Evolutionary conservation across 2,113 vertebrate species (phyloP).

Genomic region (Ascaphus truei): DNA sequence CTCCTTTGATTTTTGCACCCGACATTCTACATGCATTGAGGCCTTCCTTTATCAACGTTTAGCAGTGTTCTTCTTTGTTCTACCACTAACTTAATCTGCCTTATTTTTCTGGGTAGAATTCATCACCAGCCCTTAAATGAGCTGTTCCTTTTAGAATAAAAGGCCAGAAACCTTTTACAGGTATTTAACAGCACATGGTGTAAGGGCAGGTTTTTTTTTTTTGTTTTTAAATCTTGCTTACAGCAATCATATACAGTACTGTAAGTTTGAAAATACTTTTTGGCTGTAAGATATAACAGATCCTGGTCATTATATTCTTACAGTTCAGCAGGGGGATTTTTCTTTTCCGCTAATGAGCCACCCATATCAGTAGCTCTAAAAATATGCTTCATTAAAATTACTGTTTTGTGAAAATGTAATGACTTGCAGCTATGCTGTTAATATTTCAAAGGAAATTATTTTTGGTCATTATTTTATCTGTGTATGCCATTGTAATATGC

Average conservation of each 20-base stretch:
- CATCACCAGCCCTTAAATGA: neutral
- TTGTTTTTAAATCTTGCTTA: neutral
- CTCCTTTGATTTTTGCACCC: too few species aligned
- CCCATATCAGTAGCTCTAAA: conserved; percentile 59
- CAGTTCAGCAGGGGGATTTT: conserved; percentile 59
- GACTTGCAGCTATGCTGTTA: conserved; percentile 52
- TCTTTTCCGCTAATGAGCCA: conserved; percentile 63
- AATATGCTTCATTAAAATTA: conserved; percentile 59
- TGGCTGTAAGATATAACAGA: conserved; percentile 59
- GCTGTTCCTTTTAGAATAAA: too few species aligned
- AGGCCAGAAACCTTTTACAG: neutral
- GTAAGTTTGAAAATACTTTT: conserved; percentile 59
- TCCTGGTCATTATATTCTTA: conserved; percentile 50
- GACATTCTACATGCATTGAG: too few species aligned
- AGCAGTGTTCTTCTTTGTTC: neutral
- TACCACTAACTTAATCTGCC: too few species aligned
- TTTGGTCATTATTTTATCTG: conserved; percentile 53
- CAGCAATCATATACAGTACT: neutral
- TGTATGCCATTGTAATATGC: conserved; percentile 45
- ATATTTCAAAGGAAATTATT: conserved; percentile 52
- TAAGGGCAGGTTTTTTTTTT: neutral
- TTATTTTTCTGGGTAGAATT: neutral
- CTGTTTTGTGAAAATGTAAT: conserved; percentile 55
- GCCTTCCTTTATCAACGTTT: neutral
- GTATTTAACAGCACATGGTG: neutral